These are phyloP conservation scores for Dasysyrphus albostriatus DNA, from an alignment of 2,888 invertebrate genomes.

Conservation along the genomic window DNA sequence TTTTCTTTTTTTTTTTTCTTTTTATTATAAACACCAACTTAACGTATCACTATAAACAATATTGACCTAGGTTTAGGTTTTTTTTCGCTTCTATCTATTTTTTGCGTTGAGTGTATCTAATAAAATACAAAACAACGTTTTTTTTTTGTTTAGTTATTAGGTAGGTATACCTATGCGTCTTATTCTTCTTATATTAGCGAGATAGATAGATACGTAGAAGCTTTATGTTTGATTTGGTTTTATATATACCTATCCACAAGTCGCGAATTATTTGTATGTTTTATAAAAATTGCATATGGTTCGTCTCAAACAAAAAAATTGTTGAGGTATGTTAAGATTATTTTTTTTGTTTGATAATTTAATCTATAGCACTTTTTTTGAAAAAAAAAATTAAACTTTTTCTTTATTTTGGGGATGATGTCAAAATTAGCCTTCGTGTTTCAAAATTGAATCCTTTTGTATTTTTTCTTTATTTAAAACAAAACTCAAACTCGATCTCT, in stretches of 20 bases:
- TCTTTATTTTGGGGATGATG: neutral
- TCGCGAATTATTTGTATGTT: conserved; percentile 22
- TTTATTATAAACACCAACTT: conserved; percentile 44
- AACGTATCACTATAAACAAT: conserved; percentile 76
- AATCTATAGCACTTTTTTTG: neutral
- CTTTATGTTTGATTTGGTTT: conserved; percentile 12
- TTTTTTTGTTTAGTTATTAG: conserved; percentile 35
- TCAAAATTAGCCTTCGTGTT: neutral
- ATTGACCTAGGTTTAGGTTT: conserved; percentile 75
- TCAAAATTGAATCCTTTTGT: conserved; percentile 13
- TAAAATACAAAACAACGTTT: conserved; percentile 63
- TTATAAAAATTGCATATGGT: conserved; percentile 23
- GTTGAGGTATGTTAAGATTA: conserved; percentile 20
- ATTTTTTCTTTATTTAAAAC: neutral
- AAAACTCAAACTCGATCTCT: conserved; percentile 43
- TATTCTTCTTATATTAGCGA: conserved; percentile 8
- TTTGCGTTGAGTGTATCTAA: conserved; percentile 63
- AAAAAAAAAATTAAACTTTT: neutral
- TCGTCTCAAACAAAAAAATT: conserved; percentile 16
- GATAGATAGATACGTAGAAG: conserved; percentile 33
- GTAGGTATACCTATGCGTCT: conserved; percentile 15
- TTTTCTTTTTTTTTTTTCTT: conserved; percentile 9
- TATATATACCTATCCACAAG: neutral
- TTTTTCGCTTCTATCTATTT: conserved; percentile 67
- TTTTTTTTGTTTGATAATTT: conserved; percentile 4